A percentile compares a stretch with the other conserved stretches of the same genome.
Evolutionary conservation across 2,888 invertebrate genomes (phyloP).

Genomic region (Thecophora atra): DNA sequence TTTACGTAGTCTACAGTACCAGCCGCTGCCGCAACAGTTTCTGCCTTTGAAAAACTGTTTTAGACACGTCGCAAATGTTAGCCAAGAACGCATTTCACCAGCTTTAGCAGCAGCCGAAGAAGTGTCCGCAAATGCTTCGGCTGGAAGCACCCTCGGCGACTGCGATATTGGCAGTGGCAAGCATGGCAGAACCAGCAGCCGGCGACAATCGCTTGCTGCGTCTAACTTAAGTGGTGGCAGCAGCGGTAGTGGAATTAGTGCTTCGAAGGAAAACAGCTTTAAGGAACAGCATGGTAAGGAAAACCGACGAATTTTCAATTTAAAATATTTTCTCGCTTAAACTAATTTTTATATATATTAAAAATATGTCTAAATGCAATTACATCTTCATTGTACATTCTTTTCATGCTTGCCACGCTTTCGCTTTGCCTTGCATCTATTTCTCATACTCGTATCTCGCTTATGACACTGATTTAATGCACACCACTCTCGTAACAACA

Average conservation of each 20-base stretch:
- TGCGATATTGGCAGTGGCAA: conserved; percentile 6
- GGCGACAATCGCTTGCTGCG: conserved; percentile 44
- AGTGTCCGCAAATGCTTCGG: conserved; percentile 37
- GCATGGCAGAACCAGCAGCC: conserved; percentile 51
- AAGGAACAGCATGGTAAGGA: conserved; percentile 55
- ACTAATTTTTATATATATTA: not conserved
- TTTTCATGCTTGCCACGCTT: conserved; percentile 10
- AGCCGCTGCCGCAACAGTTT: conserved; percentile 54
- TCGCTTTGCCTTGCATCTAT: conserved; percentile 16
- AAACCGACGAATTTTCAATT: not conserved
- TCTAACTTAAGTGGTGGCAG: conserved; percentile 38
- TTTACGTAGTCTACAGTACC: conserved; percentile 53
- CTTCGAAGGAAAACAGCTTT: conserved; percentile 45
- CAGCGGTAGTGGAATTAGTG: conserved; percentile 35
- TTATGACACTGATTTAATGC: conserved; percentile 9
- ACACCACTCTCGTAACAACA: conserved; percentile 15
- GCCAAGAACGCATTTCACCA: conserved; percentile 42
- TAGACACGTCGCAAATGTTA: conserved; percentile 34
- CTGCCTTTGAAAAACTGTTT: conserved; percentile 42
- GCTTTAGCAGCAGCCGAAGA: conserved; percentile 46
- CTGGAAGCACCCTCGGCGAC: conserved; percentile 22
- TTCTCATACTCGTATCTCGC: conserved; percentile 4
- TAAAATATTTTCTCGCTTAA: not conserved
- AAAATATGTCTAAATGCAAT: not conserved
- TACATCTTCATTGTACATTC: not conserved